Conservation (phyloP, 2,888 invertebrate species). For the Hermodice carunculata region DNA sequence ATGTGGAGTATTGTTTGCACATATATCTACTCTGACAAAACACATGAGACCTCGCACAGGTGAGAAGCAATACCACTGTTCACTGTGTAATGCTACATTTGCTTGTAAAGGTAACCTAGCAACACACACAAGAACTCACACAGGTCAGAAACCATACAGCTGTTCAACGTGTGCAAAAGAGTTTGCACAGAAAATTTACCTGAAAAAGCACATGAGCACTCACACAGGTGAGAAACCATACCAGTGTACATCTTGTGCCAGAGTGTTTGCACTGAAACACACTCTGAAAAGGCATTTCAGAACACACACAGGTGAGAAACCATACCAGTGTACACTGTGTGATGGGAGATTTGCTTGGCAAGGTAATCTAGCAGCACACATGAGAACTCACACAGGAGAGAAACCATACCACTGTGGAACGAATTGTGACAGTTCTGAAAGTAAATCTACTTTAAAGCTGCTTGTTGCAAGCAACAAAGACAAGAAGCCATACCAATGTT, state of each 20-base stretch:
- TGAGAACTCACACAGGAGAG: constrained; percentile 12
- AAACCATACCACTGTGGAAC: background rate
- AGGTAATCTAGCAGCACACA: background rate
- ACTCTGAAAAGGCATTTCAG: constrained; percentile 6
- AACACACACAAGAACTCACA: background rate
- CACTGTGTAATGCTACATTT: background rate
- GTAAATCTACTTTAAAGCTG: no score
- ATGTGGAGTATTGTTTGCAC: no score
- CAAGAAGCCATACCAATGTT: no score
- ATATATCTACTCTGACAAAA: no score
- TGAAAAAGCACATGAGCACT: constrained; percentile 7
- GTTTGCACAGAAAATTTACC: no score
- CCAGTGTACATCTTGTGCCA: constrained; percentile 3
- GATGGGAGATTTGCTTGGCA: background rate
- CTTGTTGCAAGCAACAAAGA: no score
- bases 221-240: constrained; percentile 18
- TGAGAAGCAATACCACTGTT: constrained; percentile 1
- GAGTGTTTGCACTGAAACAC: background rate
- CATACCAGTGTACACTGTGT: constrained; percentile 9
- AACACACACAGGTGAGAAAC: constrained; percentile 12
- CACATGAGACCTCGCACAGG: constrained; percentile 1
- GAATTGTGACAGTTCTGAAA: no score
- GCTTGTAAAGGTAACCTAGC: constrained; percentile 10
- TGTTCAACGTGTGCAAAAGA: no score
- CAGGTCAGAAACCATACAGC: constrained; percentile 7